Conservation (phyloP, 2,113 vertebrate species). For the Macrotus californicus region DNA sequence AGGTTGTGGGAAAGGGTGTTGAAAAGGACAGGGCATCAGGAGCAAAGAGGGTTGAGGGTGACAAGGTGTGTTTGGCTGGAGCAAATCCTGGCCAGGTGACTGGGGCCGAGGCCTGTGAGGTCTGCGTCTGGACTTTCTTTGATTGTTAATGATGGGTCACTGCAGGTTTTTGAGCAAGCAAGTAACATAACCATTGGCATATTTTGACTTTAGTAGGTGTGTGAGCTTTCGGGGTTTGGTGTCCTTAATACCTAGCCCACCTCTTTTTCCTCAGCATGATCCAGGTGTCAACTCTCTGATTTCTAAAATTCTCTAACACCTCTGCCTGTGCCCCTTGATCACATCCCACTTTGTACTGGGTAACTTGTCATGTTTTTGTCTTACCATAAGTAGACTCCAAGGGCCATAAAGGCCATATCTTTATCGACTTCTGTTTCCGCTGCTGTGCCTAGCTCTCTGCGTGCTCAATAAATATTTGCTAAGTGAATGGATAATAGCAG, state of each 20-base stretch:
- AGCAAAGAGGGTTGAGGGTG: neutral
- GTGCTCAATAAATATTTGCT: slow-evolving; percentile 23
- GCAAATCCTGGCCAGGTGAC: neutral
- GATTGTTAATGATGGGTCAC: neutral
- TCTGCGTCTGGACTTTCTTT: neutral
- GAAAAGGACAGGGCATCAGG: neutral
- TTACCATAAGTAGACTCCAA: slow-evolving; percentile 41
- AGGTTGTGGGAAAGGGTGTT: neutral
- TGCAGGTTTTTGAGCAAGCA: neutral
- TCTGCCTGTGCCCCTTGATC: neutral
- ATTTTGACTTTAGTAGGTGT: neutral
- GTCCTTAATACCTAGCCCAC: neutral
- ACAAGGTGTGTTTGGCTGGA: neutral
- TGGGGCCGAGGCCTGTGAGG: neutral
- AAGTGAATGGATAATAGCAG: slow-evolving; percentile 19
- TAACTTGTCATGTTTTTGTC: slow-evolving; percentile 37
- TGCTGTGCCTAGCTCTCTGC: neutral
- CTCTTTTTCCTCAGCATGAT: neutral
- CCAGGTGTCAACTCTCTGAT: neutral
- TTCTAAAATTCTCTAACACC: neutral
- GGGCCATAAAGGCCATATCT: neutral
- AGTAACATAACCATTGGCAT: neutral
- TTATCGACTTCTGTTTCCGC: slow-evolving; percentile 41
- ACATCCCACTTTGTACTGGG: neutral
- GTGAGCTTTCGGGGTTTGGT: neutral